These are phyloP conservation scores for Pristis pectinata DNA, from an alignment of 2,797 vertebrate genomes.

Conservation along the genomic window DNA sequence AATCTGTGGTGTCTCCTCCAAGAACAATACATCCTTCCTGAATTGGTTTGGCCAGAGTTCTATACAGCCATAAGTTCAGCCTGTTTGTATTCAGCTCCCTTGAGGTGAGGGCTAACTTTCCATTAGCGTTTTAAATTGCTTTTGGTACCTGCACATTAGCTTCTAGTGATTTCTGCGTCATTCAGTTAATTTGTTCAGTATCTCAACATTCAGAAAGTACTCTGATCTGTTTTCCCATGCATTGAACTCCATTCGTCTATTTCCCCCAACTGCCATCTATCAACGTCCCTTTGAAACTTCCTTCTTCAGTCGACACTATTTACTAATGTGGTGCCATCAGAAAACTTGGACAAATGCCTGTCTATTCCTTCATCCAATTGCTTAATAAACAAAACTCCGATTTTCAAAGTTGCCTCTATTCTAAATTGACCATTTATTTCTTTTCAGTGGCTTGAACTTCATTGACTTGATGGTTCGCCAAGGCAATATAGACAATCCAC, in stretches of 20 bases:
- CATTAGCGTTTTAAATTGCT: background rate
- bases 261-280: background rate
- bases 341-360: background rate
- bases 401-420: too few relatives aligned
- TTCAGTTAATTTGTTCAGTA: background rate
- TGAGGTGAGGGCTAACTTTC: too few relatives aligned
- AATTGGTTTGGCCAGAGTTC: background rate
- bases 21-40: background rate
- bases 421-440: background rate
- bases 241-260: background rate
- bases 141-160: background rate
- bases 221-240: background rate
- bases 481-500: constrained; percentile 93
- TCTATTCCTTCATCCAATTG: background rate
- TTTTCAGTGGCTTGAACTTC: constrained; percentile 89
- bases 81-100: too few relatives aligned
- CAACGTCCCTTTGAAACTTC: background rate
- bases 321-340: background rate
- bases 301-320: background rate
- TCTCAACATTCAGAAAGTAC: background rate
- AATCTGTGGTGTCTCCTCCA: background rate
- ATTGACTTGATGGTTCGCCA: constrained; percentile 97
- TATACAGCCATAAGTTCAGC: background rate
- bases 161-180: background rate
- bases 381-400: background rate